A percentile compares a stretch with the other conserved stretches of the same genome.
Conservation (phyloP, 2,888 invertebrate genomes). For the Prosapia bicincta region DNA sequence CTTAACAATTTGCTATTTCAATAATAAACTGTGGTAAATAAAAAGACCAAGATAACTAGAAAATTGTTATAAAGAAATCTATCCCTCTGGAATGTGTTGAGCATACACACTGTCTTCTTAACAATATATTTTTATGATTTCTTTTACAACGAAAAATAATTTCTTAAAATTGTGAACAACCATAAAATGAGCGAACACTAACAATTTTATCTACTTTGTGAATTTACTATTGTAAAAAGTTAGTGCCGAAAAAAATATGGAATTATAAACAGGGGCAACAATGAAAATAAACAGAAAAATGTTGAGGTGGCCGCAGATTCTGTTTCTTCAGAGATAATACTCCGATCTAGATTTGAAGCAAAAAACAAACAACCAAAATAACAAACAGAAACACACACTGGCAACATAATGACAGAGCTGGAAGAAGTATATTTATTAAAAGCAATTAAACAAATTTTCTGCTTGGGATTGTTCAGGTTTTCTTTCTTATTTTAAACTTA, state of each 20-base stretch:
- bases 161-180: neutral
- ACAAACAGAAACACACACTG: neutral
- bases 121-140: neutral
- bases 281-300: neutral
- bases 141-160: neutral
- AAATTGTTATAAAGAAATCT: neutral
- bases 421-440: neutral
- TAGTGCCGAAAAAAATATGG: neutral
- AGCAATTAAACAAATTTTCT: neutral
- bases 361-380: constrained; percentile 17
- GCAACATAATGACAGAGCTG: constrained; percentile 2
- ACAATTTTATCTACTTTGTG: neutral
- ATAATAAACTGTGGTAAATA: too few species aligned
- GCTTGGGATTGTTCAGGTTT: neutral
- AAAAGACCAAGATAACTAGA: neutral
- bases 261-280: neutral
- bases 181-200: neutral
- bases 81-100: neutral
- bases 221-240: neutral
- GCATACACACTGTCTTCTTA: neutral
- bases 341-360: constrained; percentile 15
- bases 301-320: constrained; percentile 1
- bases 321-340: neutral
- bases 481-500: too few species aligned
- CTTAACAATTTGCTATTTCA: too few species aligned